phyloP scores from a whole-genome alignment of 2,888 invertebrate genomes.

The Pandemis corylana region DNA sequence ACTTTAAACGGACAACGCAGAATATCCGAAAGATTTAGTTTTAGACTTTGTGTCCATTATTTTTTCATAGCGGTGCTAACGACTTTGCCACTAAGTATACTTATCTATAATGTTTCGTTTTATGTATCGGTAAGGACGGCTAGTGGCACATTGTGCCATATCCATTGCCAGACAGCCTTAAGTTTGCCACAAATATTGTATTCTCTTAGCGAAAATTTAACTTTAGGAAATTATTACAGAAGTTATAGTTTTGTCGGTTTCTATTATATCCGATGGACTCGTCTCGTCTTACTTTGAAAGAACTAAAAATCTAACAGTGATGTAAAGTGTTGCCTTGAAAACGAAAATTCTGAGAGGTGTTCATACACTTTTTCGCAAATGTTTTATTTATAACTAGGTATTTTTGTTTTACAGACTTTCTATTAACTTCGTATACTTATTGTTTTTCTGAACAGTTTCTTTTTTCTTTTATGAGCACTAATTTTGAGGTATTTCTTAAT shows the following conservation, averaged over 20 bases:
- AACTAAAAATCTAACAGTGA: constrained; percentile 17
- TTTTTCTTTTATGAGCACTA: background rate
- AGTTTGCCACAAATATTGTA: constrained; percentile 52
- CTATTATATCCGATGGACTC: background rate
- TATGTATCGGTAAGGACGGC: constrained; percentile 52
- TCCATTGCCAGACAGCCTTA: constrained; percentile 55
- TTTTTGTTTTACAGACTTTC: background rate
- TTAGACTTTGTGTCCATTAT: constrained; percentile 32
- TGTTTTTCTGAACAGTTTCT: background rate
- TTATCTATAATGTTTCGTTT: constrained; percentile 30
- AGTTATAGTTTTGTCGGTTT: background rate
- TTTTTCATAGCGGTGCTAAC: constrained; percentile 57
- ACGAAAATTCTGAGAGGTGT: background rate
- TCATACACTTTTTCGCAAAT: background rate
- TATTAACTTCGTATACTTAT: background rate
- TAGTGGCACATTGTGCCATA: constrained; percentile 59
- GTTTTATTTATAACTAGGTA: background rate
- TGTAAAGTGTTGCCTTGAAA: constrained; percentile 1
- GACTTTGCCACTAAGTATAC: constrained; percentile 57
- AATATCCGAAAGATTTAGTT: constrained; percentile 3
- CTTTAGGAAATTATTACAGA: constrained; percentile 33
- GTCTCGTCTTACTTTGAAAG: background rate
- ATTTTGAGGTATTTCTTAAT: background rate
- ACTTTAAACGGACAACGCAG: background rate
- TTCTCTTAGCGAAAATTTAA: constrained; percentile 33